phyloP scores from a whole-genome alignment of 2,113 vertebrate genomes.

The Oostethus manadensis region DNA sequence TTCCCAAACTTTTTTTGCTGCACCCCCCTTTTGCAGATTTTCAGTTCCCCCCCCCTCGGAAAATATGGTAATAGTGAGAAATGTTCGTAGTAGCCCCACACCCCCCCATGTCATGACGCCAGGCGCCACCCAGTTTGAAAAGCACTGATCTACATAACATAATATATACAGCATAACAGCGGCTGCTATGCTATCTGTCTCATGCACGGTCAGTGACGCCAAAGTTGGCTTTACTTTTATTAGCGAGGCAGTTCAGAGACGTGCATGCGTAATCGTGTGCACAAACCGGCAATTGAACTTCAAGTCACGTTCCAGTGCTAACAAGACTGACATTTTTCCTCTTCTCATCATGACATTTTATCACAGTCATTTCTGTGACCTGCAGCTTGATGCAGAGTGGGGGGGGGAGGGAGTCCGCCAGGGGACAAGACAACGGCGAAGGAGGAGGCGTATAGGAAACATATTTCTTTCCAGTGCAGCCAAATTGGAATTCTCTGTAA shows the following conservation, averaged over 20 bases:
- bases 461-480: slow-evolving; percentile 24
- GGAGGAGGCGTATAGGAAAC: neutral
- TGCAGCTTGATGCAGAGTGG: slow-evolving; percentile 21
- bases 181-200: neutral
- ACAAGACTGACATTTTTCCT: slow-evolving; percentile 62
- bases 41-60: too few species aligned
- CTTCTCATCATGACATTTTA: slow-evolving; percentile 62
- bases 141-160: too few species aligned
- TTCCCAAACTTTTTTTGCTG: too few species aligned
- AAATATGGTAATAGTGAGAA: too few species aligned
- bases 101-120: too few species aligned
- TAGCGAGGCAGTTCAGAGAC: neutral
- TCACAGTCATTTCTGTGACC: slow-evolving; percentile 50
- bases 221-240: neutral
- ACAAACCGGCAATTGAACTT: slow-evolving; percentile 40
- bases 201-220: neutral
- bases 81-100: too few species aligned
- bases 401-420: slow-evolving; percentile 11
- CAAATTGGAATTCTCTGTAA: slow-evolving; percentile 32
- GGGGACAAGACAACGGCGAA: slow-evolving; percentile 7
- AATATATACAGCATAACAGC: too few species aligned
- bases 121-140: too few species aligned
- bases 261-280: slow-evolving; percentile 1
- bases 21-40: too few species aligned
- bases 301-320: slow-evolving; percentile 51